A percentile compares a stretch with the other conserved stretches of the same genome.
These are phyloP conservation scores for Chelidonichthys spinosus DNA, from an alignment of 2,797 vertebrate genomes.

Conservation along the genomic window DNA sequence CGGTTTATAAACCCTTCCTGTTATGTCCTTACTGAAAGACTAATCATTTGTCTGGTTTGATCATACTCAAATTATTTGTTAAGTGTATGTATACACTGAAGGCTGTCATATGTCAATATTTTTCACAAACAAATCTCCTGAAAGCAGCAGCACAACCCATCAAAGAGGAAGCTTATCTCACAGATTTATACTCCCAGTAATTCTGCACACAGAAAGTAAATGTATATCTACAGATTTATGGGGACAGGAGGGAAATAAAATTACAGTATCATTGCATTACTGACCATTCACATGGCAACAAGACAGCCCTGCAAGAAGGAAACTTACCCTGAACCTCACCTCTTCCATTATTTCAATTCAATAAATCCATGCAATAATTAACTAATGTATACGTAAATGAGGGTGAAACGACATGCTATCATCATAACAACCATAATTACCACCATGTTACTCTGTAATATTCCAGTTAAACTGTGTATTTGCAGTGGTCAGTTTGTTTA, in stretches of 20 bases:
- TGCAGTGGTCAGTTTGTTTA: not conserved
- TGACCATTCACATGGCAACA: conserved; percentile 14
- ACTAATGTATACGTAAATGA: not conserved
- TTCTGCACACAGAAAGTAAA: conserved; percentile 44
- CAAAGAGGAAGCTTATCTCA: conserved; percentile 38
- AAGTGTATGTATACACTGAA: conserved; percentile 18
- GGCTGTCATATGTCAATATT: conserved; percentile 10
- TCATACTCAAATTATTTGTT: not conserved
- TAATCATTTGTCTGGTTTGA: not conserved
- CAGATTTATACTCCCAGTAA: conserved; percentile 50
- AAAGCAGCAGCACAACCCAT: conserved; percentile 26
- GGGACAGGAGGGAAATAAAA: conserved; percentile 15
- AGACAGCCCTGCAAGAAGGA: conserved; percentile 9
- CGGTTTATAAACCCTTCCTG: not conserved
- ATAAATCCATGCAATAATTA: conserved; percentile 16
- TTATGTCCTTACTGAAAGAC: conserved; percentile 12
- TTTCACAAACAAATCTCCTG: conserved; percentile 40
- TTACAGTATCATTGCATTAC: conserved; percentile 23
- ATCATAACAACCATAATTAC: not conserved
- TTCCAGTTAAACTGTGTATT: not conserved
- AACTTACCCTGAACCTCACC: conserved; percentile 23
- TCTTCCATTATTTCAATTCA: conserved; percentile 22
- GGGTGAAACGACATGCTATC: not conserved
- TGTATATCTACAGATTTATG: conserved; percentile 57
- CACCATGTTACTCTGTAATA: not conserved